phyloP scores from a whole-genome alignment of 2,113 vertebrate genomes.

The Anthoscopus minutus region DNA sequence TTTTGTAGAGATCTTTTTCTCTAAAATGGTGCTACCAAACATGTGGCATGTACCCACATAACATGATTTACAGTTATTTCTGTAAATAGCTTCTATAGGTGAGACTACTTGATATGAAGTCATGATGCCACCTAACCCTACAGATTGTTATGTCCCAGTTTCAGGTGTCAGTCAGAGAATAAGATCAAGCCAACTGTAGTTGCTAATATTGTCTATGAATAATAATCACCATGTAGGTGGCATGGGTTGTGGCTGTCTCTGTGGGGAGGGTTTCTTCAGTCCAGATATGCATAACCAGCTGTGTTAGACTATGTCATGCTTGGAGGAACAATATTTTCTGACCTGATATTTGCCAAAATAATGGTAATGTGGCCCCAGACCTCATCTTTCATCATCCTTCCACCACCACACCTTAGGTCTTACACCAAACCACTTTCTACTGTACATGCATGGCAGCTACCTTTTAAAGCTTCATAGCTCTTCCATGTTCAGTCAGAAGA shows the following conservation, averaged over 20 bases:
- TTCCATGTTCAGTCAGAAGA: neutral
- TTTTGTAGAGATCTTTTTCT: neutral
- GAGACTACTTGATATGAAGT: neutral
- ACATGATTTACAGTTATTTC: neutral
- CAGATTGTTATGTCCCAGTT: neutral
- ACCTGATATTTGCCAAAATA: neutral
- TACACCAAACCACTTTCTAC: neutral
- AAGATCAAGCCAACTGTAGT: neutral
- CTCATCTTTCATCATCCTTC: neutral
- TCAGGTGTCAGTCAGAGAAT: neutral
- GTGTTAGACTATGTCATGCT: neutral
- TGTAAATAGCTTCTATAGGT: neutral
- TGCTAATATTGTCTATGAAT: neutral
- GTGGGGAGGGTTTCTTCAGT: neutral
- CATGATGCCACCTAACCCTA: neutral
- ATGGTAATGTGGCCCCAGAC: neutral
- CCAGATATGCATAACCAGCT: neutral
- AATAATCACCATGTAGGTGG: neutral
- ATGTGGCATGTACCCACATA: neutral
- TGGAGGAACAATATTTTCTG: neutral
- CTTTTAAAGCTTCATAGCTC: neutral
- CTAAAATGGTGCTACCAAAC: neutral
- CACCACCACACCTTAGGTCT: neutral
- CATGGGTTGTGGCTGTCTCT: neutral
- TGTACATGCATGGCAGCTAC: rapidly evolving